phyloP scores from a whole-genome alignment of 2,888 invertebrate genomes.

The Amaurobius ferox region DNA sequence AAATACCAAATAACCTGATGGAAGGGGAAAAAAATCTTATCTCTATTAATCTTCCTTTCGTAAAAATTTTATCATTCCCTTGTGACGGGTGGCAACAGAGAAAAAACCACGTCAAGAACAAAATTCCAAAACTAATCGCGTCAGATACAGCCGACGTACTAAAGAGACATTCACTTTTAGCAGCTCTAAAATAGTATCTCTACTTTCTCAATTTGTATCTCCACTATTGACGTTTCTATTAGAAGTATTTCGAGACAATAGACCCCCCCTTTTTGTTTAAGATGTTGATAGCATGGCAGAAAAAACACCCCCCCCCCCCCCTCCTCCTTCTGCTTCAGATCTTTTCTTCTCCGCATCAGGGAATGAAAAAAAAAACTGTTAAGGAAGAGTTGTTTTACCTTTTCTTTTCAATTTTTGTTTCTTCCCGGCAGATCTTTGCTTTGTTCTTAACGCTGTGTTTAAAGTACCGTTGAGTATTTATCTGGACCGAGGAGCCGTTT shows the following conservation, averaged over 20 bases:
- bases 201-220: slow-evolving; percentile 30
- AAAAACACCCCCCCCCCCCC: neutral
- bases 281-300: neutral
- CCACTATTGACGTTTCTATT: slow-evolving; percentile 65
- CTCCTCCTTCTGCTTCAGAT: neutral
- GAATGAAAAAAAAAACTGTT: neutral
- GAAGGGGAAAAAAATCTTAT: neutral
- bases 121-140: neutral
- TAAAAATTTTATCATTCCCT: neutral
- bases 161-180: neutral
- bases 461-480: slow-evolving; percentile 20
- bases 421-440: neutral
- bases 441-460: slow-evolving; percentile 4
- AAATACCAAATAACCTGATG: neutral
- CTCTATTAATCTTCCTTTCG: slow-evolving; percentile 12
- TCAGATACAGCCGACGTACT: neutral
- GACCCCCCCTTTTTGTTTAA: neutral
- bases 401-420: neutral
- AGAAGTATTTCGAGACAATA: slow-evolving; percentile 23
- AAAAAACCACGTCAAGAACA: neutral
- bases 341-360: neutral
- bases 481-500: slow-evolving; percentile 16
- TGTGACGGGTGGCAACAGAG: neutral
- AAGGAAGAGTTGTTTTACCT: slow-evolving; percentile 12
- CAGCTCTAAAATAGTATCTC: slow-evolving; percentile 27